Evolutionary conservation across 1,140 invertebrate genomes (phyloP).

Genomic region (Galleria mellonella): DNA sequence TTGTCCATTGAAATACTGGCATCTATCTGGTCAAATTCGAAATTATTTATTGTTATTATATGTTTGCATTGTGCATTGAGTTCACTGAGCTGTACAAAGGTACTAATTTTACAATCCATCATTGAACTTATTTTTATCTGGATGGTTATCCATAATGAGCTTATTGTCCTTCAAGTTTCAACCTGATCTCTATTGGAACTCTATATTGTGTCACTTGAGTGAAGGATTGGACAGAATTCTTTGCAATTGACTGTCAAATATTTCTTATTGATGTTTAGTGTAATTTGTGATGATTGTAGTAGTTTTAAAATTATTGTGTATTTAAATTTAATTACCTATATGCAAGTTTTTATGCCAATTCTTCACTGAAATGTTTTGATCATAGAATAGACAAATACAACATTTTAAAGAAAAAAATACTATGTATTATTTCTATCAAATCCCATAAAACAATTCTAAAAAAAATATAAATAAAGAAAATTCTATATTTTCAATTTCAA

Average conservation of each 20-base stretch:
- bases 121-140: background rate
- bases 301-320: conserved; percentile 19
- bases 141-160: conserved; percentile 33
- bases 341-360: conserved; percentile 33
- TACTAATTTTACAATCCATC: conserved; percentile 16
- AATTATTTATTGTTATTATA: conserved; percentile 59
- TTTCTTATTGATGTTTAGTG: conserved; percentile 15
- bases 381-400: conserved; percentile 63
- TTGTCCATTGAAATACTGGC: conserved; percentile 61
- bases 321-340: conserved; percentile 9
- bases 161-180: conserved; percentile 49
- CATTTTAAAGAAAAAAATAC: conserved; percentile 45
- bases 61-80: conserved; percentile 49
- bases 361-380: conserved; percentile 47
- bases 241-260: conserved; percentile 8
- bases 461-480: no score
- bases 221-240: conserved; percentile 40
- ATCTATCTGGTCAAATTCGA: conserved; percentile 59
- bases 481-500: no score
- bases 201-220: conserved; percentile 42
- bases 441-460: background rate
- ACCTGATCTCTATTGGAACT: conserved; percentile 65
- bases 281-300: conserved; percentile 17
- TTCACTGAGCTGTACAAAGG: conserved; percentile 37
- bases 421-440: conserved; percentile 5